These are phyloP conservation scores for Lasiurus borealis DNA, from an alignment of 2,113 vertebrate species.

Conservation along the genomic window DNA sequence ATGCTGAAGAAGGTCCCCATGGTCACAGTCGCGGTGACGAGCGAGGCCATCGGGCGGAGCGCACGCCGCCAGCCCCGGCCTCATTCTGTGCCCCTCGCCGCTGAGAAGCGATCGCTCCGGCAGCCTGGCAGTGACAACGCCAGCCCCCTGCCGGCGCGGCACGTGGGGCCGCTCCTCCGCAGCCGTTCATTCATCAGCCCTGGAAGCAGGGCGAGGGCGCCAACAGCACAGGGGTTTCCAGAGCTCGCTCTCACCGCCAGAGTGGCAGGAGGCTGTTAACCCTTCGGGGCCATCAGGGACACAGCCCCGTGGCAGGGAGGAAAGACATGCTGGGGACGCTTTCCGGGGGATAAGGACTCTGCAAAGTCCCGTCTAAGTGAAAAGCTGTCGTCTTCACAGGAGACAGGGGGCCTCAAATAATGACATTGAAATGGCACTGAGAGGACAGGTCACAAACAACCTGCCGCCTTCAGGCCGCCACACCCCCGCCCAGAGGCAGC, in stretches of 20 bases:
- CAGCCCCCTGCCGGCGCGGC: neutral
- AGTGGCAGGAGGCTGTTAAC: slow-evolving; percentile 51
- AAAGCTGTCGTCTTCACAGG: neutral
- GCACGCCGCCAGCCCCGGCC: neutral
- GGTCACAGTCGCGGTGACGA: slow-evolving; percentile 68
- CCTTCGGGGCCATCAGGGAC: neutral
- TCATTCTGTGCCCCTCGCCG: neutral
- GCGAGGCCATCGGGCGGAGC: slow-evolving; percentile 84
- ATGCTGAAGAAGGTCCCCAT: slow-evolving; percentile 85
- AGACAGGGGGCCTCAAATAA: neutral
- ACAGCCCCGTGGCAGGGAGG: accelerated
- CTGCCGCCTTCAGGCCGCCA: neutral
- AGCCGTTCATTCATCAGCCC: neutral
- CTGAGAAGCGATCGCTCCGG: neutral
- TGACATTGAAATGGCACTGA: accelerated
- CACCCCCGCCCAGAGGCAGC: neutral
- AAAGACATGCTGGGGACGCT: neutral
- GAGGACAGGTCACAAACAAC: neutral
- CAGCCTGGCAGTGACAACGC: neutral
- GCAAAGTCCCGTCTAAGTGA: neutral
- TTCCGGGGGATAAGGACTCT: neutral
- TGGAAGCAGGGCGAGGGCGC: neutral
- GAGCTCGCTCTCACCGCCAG: neutral
- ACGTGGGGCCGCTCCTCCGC: neutral
- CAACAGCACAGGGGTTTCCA: neutral